A percentile compares a stretch with the other conserved stretches of the same genome.
These are phyloP conservation scores for Porites cylindrica DNA, from an alignment of 92 coral and sea anemone species.

Conservation along the genomic window DNA sequence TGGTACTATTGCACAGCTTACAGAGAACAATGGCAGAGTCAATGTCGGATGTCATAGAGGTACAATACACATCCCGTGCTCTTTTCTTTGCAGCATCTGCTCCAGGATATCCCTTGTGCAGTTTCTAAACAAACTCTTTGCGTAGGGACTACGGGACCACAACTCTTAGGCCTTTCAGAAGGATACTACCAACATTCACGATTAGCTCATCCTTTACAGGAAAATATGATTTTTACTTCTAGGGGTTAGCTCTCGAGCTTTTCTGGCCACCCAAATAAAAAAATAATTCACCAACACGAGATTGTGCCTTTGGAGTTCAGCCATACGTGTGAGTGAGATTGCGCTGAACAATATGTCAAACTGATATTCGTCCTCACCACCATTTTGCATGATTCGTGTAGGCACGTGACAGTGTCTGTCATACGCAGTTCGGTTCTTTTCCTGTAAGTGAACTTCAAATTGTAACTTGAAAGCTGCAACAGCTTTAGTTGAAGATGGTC, in stretches of 20 bases:
- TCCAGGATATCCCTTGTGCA: conserved; percentile 55
- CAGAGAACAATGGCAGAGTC: conserved; percentile 40
- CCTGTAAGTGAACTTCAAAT: conserved; percentile 36
- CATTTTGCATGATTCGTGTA: conserved; percentile 27
- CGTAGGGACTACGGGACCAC: conserved; percentile 34
- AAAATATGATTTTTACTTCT: conserved; percentile 32
- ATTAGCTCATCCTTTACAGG: conserved; percentile 41
- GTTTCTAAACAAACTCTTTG: conserved; percentile 10
- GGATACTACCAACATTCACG: conserved; percentile 9
- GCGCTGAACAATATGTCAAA: conserved; percentile 32
- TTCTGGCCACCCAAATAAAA: conserved; percentile 31
- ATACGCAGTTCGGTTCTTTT: conserved; percentile 33
- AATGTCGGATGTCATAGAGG: conserved; percentile 38
- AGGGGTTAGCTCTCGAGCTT: conserved; percentile 29
- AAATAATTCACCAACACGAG: neutral
- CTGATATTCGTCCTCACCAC: conserved; percentile 5
- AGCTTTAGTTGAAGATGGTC: conserved; percentile 50
- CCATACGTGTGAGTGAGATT: conserved; percentile 44
- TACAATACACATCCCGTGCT: conserved; percentile 52
- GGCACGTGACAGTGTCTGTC: conserved; percentile 41
- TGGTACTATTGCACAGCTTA: conserved; percentile 63
- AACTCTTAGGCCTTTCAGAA: conserved; percentile 43
- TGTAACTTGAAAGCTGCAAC: conserved; percentile 38
- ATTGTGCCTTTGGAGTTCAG: conserved; percentile 28
- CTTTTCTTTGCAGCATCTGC: conserved; percentile 57